Base-by-base conservation (phyloP, 2,888 invertebrate genomes). In the Thera britannica region DNA sequence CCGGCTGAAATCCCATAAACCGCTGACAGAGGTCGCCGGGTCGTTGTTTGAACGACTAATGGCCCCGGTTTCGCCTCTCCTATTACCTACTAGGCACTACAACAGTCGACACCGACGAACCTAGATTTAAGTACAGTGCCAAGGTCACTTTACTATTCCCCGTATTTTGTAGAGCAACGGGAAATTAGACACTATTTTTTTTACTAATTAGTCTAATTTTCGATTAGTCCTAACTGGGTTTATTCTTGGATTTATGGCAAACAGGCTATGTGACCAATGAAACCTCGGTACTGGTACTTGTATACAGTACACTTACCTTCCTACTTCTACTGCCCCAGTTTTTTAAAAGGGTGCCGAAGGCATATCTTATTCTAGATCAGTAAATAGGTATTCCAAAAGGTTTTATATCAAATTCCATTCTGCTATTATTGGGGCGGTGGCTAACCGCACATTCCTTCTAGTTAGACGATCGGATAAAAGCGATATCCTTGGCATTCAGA, bases 1-100 rank as follows among this genome's bases (percentile, higher is more conserved):
- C 59, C 67, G 65, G 61, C 67, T 67, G 58, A 74, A 75, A 76
- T 75, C 74, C 72, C 64, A 68, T 73, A 76, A 75, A 73, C 71
- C 74, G 72, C 48, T 56, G 62, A 44, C 67, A 70, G 70, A 75
- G 75, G 77, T 73, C 77, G 71, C 44, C 69, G 73, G 78, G 74
- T 77, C 78, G 67, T 64, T 77, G 78, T 76, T 77, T 80, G 76
- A 64, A 67, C 71, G 65, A 68, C 77, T 79, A 81, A 79, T 78
- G 74, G 75, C 61, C 66, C 52, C 46, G 71, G 72, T 68, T 67
- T 66, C 64, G 55, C 60, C 67, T 73, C 75, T 78, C 75, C 68
- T 71, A 75, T 81, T 78, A 77, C 78, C 65, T 5, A 41, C 71
- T 79, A 75, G 68, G 62, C 67, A 72, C 41, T 41, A 41, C 41